phyloP scores from a whole-genome alignment of 1,140 invertebrate species.

The Sweltsa coloradensis region DNA sequence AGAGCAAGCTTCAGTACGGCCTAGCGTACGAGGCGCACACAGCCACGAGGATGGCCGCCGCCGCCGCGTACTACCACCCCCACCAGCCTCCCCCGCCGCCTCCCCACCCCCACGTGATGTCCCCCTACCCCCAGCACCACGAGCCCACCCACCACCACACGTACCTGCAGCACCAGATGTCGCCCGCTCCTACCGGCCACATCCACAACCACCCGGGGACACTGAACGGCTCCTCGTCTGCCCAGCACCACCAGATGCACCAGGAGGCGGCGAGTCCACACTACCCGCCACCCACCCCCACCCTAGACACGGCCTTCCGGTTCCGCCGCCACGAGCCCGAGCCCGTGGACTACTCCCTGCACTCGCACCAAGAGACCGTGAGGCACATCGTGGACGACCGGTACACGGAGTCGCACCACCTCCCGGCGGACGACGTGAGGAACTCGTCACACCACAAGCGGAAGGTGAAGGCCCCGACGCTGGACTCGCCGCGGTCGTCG shows the following conservation, averaged over 20 bases:
- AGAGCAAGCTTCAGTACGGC: conserved; percentile 85
- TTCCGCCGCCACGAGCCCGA: conserved; percentile 24
- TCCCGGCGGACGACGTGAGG: conserved; percentile 6
- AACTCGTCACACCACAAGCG: conserved; percentile 19
- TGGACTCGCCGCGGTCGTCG: conserved; percentile 19
- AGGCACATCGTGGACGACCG: no score
- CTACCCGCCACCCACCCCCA: conserved; percentile 19
- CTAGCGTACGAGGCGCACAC: conserved; percentile 52
- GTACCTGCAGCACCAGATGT: conserved; percentile 5
- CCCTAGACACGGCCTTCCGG: conserved; percentile 9
- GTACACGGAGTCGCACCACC: no score
- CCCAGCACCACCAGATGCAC: no score
- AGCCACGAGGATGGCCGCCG: conserved; percentile 19
- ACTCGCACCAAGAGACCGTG: conserved; percentile 11
- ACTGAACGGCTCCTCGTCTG: conserved; percentile 16
- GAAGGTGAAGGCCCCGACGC: conserved; percentile 1
- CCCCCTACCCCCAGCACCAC: no score
- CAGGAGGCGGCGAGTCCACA: conserved; percentile 27
- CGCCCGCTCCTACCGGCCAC: conserved; percentile 21
- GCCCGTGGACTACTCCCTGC: conserved; percentile 31
- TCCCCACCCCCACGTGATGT: conserved; percentile 3
- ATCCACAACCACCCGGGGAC: conserved; percentile 26
- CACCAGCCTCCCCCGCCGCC: conserved; percentile 16
- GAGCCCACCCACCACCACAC: conserved; percentile 13
- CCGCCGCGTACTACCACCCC: conserved; percentile 17